Conservation (phyloP, 2,113 vertebrate species). For the Chinchilla lanigera region DNA sequence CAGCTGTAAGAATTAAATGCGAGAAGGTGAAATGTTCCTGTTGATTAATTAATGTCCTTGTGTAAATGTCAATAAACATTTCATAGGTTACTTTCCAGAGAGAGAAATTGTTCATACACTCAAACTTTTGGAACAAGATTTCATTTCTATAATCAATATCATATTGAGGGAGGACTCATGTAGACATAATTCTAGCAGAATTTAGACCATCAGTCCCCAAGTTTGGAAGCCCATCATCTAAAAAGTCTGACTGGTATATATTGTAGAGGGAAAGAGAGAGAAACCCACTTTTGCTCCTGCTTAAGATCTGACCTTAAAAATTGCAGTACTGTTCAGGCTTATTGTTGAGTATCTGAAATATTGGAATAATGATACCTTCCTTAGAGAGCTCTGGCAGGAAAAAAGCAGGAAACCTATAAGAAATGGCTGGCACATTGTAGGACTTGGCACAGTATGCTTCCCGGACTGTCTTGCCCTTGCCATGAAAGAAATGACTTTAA, state of each 20-base stretch:
- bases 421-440: background rate
- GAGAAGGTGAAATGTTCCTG: background rate
- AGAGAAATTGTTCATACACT: background rate
- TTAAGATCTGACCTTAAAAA: background rate
- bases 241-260: background rate
- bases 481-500: background rate
- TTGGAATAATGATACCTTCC: background rate
- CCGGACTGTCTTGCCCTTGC: background rate
- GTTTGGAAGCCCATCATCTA: background rate
- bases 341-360: background rate
- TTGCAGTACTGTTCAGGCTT: background rate
- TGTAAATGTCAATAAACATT: constrained; percentile 43
- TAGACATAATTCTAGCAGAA: background rate
- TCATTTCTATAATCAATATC: background rate
- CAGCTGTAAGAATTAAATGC: constrained; percentile 10
- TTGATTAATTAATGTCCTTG: constrained; percentile 51
- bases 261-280: background rate
- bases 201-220: background rate
- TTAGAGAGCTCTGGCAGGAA: background rate
- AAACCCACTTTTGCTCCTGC: background rate
- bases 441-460: background rate
- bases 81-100: background rate
- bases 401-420: background rate
- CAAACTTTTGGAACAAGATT: background rate
- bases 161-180: background rate